phyloP scores from a whole-genome alignment of 2,888 invertebrate species.

The Acleris cristana region DNA sequence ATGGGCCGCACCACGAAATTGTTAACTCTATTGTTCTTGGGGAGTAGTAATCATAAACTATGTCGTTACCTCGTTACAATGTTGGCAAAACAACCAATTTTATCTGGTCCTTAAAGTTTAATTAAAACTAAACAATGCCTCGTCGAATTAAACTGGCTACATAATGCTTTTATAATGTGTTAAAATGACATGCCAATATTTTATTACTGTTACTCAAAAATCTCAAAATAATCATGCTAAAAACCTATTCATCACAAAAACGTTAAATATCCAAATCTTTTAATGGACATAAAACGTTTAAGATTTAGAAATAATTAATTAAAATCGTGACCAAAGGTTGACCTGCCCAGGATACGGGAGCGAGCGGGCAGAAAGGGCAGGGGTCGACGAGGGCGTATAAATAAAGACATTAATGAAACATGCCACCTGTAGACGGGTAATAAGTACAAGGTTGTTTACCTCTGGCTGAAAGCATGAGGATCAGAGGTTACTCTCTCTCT shows the following conservation, averaged over 20 bases:
- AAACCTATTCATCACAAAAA: constrained; percentile 7
- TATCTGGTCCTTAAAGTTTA: no score
- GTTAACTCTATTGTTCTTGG: background rate
- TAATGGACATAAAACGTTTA: constrained; percentile 23
- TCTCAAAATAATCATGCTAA: no score
- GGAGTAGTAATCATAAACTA: background rate
- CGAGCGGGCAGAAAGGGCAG: constrained; percentile 12
- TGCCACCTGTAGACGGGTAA: background rate
- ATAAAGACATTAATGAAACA: constrained; percentile 20
- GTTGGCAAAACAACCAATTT: no score
- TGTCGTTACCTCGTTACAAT: no score
- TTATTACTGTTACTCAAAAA: no score
- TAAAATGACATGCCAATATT: no score
- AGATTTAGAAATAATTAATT: constrained; percentile 31
- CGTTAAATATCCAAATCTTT: constrained; percentile 4
- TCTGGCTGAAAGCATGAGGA: no score
- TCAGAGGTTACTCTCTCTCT: no score
- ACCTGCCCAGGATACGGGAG: constrained; percentile 10
- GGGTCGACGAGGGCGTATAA: constrained; percentile 3
- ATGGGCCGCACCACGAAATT: constrained; percentile 10
- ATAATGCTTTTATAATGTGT: no score
- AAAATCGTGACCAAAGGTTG: constrained; percentile 14
- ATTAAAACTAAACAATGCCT: no score
- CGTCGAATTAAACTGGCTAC: no score
- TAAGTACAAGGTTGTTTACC: constrained; percentile 4